A percentile compares a stretch with the other conserved stretches of the same genome.
Conservation (phyloP, 30 jellyfish, hydroid and myxozoan genomes). For the Morbakka virulenta region DNA sequence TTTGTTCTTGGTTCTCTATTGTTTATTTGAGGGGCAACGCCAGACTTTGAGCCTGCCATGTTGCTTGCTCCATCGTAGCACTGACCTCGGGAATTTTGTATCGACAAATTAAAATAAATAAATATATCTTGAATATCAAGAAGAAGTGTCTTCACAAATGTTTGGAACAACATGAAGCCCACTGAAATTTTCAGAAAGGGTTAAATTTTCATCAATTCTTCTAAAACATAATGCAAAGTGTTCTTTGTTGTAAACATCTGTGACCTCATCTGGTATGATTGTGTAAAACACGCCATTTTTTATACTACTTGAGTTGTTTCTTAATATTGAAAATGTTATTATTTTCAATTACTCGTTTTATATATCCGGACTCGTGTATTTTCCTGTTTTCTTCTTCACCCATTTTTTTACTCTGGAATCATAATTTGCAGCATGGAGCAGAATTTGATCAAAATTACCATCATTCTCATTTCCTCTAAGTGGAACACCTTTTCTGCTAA, state of each 20-base stretch:
- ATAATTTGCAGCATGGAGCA: not conserved
- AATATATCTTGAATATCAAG: not conserved
- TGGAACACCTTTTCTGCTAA: not conserved
- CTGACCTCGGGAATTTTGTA: not conserved
- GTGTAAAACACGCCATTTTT: not conserved
- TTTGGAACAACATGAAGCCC: not conserved
- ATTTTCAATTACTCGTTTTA: not conserved
- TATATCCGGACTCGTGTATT: not conserved
- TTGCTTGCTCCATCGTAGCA: not conserved
- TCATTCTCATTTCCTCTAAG: not conserved
- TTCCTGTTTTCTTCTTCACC: not conserved
- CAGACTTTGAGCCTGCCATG: not conserved
- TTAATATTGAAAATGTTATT: not conserved
- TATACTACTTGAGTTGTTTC: not conserved
- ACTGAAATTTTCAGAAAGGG: not conserved
- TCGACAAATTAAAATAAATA: not conserved
- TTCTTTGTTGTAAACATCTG: not conserved
- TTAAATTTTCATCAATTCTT: not conserved
- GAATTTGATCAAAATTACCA: not conserved
- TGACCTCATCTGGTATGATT: not conserved
- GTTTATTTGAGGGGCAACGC: not conserved
- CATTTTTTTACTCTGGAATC: not conserved
- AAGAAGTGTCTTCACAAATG: not conserved
- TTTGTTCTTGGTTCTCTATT: not conserved
- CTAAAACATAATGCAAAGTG: not conserved